Percentiles rank a stretch among this genome's conserved stretches.
phyloP scores from a whole-genome alignment of 2,113 vertebrate genomes.

The Dromas ardeola region DNA sequence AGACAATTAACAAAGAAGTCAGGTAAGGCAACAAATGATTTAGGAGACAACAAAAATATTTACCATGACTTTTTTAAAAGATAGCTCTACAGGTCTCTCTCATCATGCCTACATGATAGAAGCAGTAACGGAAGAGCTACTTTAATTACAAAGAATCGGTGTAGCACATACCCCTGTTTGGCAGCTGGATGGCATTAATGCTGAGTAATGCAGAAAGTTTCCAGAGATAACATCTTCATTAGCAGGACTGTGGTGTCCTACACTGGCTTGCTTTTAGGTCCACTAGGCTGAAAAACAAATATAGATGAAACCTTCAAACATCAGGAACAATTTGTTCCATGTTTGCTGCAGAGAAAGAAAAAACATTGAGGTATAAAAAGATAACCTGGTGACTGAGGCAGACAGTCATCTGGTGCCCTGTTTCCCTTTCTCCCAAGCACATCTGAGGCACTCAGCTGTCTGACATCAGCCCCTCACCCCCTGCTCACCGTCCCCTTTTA shows the following conservation, averaged over 20 bases:
- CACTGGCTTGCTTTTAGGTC: background rate
- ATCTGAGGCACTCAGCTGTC: background rate
- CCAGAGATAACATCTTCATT: slow-evolving; percentile 10
- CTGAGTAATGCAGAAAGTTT: background rate
- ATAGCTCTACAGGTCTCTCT: background rate
- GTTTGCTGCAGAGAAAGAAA: background rate
- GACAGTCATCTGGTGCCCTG: background rate
- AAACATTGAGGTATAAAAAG: background rate
- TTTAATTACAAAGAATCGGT: slow-evolving; percentile 63
- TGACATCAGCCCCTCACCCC: background rate
- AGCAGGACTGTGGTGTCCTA: background rate
- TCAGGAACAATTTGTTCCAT: background rate
- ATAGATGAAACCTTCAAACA: background rate
- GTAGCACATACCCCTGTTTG: background rate
- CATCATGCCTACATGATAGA: background rate
- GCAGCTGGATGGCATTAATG: slow-evolving; percentile 13
- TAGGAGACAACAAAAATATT: slow-evolving; percentile 36
- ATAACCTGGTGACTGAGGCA: background rate
- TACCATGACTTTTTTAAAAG: slow-evolving; percentile 1
- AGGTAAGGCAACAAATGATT: background rate
- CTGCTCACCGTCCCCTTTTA: background rate
- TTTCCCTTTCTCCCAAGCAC: background rate
- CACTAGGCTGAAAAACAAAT: background rate
- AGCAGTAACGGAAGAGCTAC: slow-evolving; percentile 47
- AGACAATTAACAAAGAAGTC: background rate